A percentile compares a stretch with the other conserved stretches of the same genome.
Conservation (phyloP, 2,113 vertebrate genomes). For the Elachura formosa region DNA sequence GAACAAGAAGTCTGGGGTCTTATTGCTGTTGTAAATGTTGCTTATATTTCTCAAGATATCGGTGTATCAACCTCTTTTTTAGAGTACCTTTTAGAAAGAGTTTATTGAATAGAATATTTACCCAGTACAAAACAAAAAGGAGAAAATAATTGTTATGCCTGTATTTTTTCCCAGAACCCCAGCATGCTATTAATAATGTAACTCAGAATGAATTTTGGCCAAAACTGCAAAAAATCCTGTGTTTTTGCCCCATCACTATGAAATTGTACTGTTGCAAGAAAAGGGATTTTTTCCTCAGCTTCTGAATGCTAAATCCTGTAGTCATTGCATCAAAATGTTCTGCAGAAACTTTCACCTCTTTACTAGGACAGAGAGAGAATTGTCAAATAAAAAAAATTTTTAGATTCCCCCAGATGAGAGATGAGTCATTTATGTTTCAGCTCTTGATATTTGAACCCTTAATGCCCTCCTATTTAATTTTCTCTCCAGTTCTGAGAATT, state of each 20-base stretch:
- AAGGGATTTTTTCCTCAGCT: not conserved
- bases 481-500: not conserved
- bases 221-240: not conserved
- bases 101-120: not conserved
- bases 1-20: not conserved
- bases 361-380: not conserved
- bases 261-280: not conserved
- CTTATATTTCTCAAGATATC: not conserved
- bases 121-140: not conserved
- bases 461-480: not conserved
- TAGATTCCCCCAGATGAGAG: not conserved
- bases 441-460: not conserved
- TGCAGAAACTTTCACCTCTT: not conserved
- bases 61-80: not conserved
- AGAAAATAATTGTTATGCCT: not conserved
- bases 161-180: not conserved
- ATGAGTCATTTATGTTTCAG: not conserved
- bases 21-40: not conserved
- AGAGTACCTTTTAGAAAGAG: not conserved
- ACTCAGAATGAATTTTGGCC: not conserved
- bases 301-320: not conserved
- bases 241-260: not conserved
- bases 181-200: not conserved
- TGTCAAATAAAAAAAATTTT: not conserved
- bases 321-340: not conserved